Evolutionary conservation across 2,113 vertebrate species (phyloP).

Genomic region (Alligator mississippiensis): DNA sequence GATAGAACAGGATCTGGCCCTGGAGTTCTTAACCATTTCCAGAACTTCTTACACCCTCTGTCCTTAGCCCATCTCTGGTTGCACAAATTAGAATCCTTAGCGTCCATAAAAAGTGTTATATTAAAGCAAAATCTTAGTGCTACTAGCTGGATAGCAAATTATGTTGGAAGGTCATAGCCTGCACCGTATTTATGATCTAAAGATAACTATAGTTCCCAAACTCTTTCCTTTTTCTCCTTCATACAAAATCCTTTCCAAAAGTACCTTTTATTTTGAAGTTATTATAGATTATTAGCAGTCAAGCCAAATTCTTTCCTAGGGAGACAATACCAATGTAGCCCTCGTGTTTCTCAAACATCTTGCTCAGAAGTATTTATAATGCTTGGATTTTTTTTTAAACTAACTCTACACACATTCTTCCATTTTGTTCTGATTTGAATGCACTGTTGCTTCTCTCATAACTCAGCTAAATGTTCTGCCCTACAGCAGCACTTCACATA

Average conservation of each 20-base stretch:
- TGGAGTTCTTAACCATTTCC: neutral
- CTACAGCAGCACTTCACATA: neutral
- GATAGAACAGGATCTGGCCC: too few relatives aligned
- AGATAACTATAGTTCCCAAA: neutral
- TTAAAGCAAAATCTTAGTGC: neutral
- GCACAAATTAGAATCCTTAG: neutral
- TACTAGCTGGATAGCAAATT: neutral
- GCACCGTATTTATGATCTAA: neutral
- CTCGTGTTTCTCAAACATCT: neutral
- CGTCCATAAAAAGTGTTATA: neutral
- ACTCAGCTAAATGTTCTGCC: neutral
- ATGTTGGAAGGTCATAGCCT: neutral
- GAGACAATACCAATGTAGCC: neutral
- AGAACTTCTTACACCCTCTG: neutral
- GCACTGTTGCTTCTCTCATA: neutral
- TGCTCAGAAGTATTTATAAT: slow-evolving; percentile 30
- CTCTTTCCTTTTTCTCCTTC: neutral
- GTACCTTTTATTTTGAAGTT: neutral
- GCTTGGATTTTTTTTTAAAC: slow-evolving; percentile 1
- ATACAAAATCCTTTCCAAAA: neutral
- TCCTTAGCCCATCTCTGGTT: neutral
- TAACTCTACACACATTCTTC: neutral
- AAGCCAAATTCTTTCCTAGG: neutral
- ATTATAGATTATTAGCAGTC: neutral
- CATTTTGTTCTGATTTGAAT: neutral